Base-by-base conservation (phyloP, 2,113 vertebrate species). In the Crotalus helleri region DNA sequence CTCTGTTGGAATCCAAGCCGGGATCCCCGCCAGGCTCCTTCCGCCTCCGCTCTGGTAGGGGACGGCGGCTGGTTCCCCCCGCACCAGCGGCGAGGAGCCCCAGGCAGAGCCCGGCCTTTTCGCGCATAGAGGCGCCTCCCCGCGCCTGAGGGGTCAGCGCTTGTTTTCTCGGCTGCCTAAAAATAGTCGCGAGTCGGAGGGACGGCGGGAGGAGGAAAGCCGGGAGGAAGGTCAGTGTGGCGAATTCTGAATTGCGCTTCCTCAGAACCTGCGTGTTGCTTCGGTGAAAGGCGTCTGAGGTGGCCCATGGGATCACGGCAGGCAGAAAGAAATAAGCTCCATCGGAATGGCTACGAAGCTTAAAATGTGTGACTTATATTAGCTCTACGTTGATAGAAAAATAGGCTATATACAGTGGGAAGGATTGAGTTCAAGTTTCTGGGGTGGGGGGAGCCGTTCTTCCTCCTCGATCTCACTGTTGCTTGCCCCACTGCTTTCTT, bases 131-230 rank as follows among this genome's bases (percentile, higher is more conserved):
- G 57, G 15, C 64, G 54, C 88, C 54, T 85, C 87, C 49, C 53
- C 64, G 23, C 88, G 46, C 49, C 55, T 10, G 2, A 1, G 17
- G 24, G 15, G 24, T 61, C 93, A 26, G 85, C 51, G 87, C 12
- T 64, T 61, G 57, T 87, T 93, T 86, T 61, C 92, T 90, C 74
- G 10, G 39, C 89, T 49, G 58, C 57, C 92, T 93, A 93, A 93
- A 93, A 93, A 93, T 93, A 93, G 81, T 85, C 57, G 10, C 4
- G 4, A 54, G 57, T 85, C 19, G 21, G n/a, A 51, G 39, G 85
- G 91, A 26, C 13, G 53, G 33, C 11, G 9, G 29, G 46, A 61
- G 33, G 49, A 29, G 59, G 85, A 81, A 39, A 81, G n/a, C 69
- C n/a, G 6, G 17, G 69, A 81, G n/a, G 33, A 81, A 81, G 33